Conservation (phyloP, 2,113 vertebrate species). For the Melozone crissalis region DNA sequence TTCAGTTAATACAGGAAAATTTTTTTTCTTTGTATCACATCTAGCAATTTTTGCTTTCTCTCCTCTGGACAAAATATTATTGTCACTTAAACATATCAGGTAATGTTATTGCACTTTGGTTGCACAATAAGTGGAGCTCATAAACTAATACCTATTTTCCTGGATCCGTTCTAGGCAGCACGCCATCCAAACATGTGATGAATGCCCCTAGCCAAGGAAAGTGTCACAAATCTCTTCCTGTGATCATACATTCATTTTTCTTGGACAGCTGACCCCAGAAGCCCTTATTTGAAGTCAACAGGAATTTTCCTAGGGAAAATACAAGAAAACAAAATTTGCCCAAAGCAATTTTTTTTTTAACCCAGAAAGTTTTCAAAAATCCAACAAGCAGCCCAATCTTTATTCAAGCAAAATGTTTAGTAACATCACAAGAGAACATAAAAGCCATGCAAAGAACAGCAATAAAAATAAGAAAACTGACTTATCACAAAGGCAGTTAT, state of each 20-base stretch:
- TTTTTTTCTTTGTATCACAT: background rate
- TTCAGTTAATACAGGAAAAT: background rate
- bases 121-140: background rate
- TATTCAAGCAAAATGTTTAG: constrained; percentile 1
- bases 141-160: background rate
- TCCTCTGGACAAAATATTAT: background rate
- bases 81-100: background rate
- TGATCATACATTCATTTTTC: background rate
- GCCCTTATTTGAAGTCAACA: constrained; percentile 5
- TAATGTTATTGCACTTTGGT: background rate
- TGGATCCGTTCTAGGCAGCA: background rate
- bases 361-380: background rate
- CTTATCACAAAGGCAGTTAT: constrained; percentile 21
- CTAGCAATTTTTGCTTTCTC: background rate
- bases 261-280: background rate
- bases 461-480: constrained; percentile 14
- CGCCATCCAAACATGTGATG: background rate
- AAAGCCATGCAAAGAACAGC: background rate
- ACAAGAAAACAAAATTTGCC: background rate
- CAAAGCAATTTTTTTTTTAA: background rate
- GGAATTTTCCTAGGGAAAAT: background rate
- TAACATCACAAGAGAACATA: constrained; percentile 18
- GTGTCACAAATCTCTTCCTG: constrained; percentile 20
- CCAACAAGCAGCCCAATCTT: background rate
- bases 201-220: background rate